Evolutionary conservation across 2,888 invertebrate species (phyloP), one percentile per base, ranked within the genome.

Genomic region (Conus canariensis): DNA sequence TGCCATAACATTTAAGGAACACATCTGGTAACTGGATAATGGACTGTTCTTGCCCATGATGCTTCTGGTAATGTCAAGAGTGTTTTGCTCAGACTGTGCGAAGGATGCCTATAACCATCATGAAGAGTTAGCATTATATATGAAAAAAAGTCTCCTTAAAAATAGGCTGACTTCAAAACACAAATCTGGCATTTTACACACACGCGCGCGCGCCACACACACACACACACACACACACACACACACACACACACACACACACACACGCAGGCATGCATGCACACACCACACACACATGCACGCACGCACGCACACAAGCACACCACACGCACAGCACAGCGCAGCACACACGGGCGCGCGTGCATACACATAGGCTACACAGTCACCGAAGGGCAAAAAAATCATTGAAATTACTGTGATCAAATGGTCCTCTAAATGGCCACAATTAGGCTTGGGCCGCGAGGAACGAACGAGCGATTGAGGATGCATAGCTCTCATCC

Each of bases 301-400:
- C 7, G 16, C 64, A 64, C 64, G 16, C 64, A 64, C 64, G 25
- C 77, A 77, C 77, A 10, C 77, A 77, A 12, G 25, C 74, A 77
- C 77, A 77, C 6, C 77, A 77, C 77, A 77, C 77, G 22, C 77
- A 77, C 77, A 77, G 45, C 77, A 77, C 77, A 77, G 19, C 14
- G 19, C 14, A 14, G 22, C 77, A 77, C 77, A 77, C 77, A 77
- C 77, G 22, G 19, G 22, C 77, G 22, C 77, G 22, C 77, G 25
- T 25, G 25, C 19, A 77, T 25, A n/a, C 77, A 16, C 16, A 45
- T 45, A 45, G 45, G 45, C 45, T 45, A 45, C 45, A 45, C 45
- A 45, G 45, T 45, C 45, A 45, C 45, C 30, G 45, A 45, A 45
- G 45, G 45, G 22, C 74, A 74, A 25, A 74, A 10, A 74, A 74